Evolutionary conservation across 2,888 invertebrate genomes (phyloP), one percentile per base, ranked within the genome.

Genomic region (Lucinisca nassula): DNA sequence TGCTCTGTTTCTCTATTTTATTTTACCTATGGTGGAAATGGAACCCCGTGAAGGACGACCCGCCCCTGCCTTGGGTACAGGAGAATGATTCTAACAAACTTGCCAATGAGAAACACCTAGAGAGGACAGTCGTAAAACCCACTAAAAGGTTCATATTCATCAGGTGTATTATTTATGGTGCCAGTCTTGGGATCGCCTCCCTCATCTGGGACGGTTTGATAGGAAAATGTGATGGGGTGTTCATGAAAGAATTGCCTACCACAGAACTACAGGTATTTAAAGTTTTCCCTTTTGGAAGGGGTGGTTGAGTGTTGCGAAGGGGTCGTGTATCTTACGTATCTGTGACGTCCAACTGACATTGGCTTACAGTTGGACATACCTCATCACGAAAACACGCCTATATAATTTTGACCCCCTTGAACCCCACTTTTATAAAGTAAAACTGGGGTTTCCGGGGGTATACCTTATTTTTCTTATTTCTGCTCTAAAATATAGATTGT

Each of bases 1-100:
- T 94, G 91, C 86, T 95, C 91, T 92, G 95, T 92, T 58, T 90
- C 91, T 88, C 98, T 98, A 95, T 92, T 24, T 55, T 92, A 24
- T 92, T 94, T 55, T 91, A 84, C 77, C 75, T 93, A n/a, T 93
- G 85, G 67, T 67, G 67, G 85, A 93, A 93, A 88, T 80, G 87
- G 49, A 90, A 91, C 1, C 90, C 92, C 0, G 37, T 82, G 74
- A 79, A 82, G 74, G 79, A 84, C n/a, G 75, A 73, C 40, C 49
- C 83, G 32, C 61, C 84, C 38, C 85, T 90, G 67, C 89, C 90
- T 24, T 90, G 88, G 88, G 87, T 85, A 12, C 81, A 82, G 45
- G 78, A 88, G 14, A 79, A 86, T 49, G 67, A 67, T 30, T 21
- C 67, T 6, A 79, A 73, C 30, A 75, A 79, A 24, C 21, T 76